Evolutionary conservation across 2,888 invertebrate genomes (phyloP), one percentile per base, ranked within the genome.

Genomic region (Mimumesa dahlbomi): DNA sequence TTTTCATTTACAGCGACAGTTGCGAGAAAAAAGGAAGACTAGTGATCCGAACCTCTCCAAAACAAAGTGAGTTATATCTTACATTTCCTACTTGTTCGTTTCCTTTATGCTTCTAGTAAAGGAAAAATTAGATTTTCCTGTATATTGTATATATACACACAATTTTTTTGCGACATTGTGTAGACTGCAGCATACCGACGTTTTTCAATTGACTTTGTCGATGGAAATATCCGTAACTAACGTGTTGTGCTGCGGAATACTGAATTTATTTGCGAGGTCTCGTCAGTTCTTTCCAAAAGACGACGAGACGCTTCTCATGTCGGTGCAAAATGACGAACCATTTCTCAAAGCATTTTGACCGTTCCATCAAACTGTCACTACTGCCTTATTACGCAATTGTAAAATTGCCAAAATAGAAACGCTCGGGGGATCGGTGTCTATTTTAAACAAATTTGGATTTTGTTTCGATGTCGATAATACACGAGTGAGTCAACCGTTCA

Each of bases 41-140:
- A 95, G 95, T 85, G 95, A 95, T 91, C 95, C 95, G 46, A 94
- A 94, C 90, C 92, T 94, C 83, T 94, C 94, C 74, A 93, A 93
- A 88, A 93, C 92, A 81, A 92, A 91, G 93, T 93, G 87, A 93
- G 93, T 91, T 48, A 53, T 7, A 57, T 64, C 63, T 61, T 38
- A 29, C 14, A 54, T 48, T 25, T 3, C n/a, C n/a, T n/a, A n/a
- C n/a, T n/a, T n/a, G n/a, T n/a, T n/a, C n/a, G n/a, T n/a, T n/a
- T n/a, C n/a, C n/a, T n/a, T n/a, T n/a, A n/a, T n/a, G n/a, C n/a
- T n/a, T n/a, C n/a, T n/a, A n/a, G n/a, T n/a, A n/a, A n/a, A n/a
- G n/a, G n/a, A n/a, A n/a, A n/a, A n/a, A n/a, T n/a, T n/a, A n/a
- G n/a, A n/a, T n/a, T n/a, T n/a, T n/a, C n/a, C n/a, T n/a, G n/a